Evolutionary conservation across 2,113 vertebrate species (phyloP), one percentile per base, ranked within the genome.

Genomic region (Rhabdomys dilectus): DNA sequence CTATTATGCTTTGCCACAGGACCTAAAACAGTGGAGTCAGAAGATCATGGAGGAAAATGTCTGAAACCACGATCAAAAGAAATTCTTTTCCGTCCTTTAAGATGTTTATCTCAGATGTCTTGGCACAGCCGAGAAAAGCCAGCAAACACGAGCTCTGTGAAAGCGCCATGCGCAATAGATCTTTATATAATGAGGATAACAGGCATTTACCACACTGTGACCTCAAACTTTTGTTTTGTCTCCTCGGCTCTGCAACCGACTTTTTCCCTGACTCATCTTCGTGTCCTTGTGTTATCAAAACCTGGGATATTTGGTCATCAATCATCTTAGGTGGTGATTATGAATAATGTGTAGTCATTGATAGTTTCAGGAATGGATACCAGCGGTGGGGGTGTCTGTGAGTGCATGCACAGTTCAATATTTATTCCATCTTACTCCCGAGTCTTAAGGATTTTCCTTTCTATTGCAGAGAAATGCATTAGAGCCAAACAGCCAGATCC

Each of bases 161-260:
- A 77, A 72, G 51, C 19, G n/a, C 26, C 91, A 11, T 56, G 29
- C 48, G 58, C 7, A 42, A 8, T 3, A 84, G 78, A 75, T 75
- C 10, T 51, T 70, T 64, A 51, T 9, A 17, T 21, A 60, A n/a
- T 45, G 34, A 92, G 51, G 24, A 48, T 75, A 26, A 48, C 2
- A 82, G 68, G 39, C 51, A 66, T 36, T 96, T 84, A 29, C 70
- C 58, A 19, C 48, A 90, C 16, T 58, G 73, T 29, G 34, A 91
- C 91, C 48, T 89, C 11, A 85, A 81, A 92, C 24, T n/a, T 51
- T 29, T 17, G 53, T 94, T 94, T 91, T 58, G 13, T 94, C 92
- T 48, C 56, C 45, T 82, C 72, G 90, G 11, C 66, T 78, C 87
- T 89, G 12, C 17, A 92, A 84, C 3, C 6, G 56, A 78, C 1